These are phyloP conservation scores for Marisa cornuarietis DNA, from an alignment of 1,140 invertebrate species.

Conservation along the genomic window DNA sequence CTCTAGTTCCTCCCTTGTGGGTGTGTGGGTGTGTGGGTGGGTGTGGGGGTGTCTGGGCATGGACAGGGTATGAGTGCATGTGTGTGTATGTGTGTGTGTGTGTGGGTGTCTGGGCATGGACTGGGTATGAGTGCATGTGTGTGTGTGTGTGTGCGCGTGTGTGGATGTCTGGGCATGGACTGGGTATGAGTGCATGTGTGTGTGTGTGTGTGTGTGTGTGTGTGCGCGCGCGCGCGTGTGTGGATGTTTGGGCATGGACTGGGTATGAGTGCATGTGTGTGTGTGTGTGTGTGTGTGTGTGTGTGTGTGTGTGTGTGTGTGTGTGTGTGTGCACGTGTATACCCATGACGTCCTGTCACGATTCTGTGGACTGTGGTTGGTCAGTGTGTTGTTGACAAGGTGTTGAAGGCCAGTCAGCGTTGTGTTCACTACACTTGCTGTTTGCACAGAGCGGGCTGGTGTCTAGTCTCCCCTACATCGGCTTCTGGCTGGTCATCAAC, in stretches of 20 bases:
- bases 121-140: too few relatives aligned
- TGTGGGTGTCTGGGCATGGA: too few relatives aligned
- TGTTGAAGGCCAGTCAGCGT: not conserved
- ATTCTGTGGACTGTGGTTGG: not conserved
- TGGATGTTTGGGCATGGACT: too few relatives aligned
- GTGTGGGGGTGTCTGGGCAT: too few relatives aligned
- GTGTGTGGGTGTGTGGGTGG: too few relatives aligned
- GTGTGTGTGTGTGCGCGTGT: too few relatives aligned
- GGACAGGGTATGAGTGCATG: too few relatives aligned
- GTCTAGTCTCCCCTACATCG: slow-evolving; percentile 86
- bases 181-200: too few relatives aligned
- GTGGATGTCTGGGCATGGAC: too few relatives aligned
- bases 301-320: slow-evolving; percentile 2
- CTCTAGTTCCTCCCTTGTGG: too few relatives aligned
- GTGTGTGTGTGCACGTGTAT: slow-evolving; percentile 1
- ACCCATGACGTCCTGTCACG: not conserved
- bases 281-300: slow-evolving; percentile 5
- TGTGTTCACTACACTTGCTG: too few relatives aligned
- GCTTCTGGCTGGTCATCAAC: slow-evolving; percentile 82
- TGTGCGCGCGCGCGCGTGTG: slow-evolving; percentile 4
- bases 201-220: not conserved
- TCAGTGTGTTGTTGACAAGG: not conserved
- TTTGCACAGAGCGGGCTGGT: slow-evolving; percentile 86
- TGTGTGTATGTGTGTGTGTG: too few relatives aligned
- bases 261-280: not conserved